These are phyloP conservation scores for Calameuta filiformis DNA, from an alignment of 2,888 invertebrate genomes.

Conservation along the genomic window DNA sequence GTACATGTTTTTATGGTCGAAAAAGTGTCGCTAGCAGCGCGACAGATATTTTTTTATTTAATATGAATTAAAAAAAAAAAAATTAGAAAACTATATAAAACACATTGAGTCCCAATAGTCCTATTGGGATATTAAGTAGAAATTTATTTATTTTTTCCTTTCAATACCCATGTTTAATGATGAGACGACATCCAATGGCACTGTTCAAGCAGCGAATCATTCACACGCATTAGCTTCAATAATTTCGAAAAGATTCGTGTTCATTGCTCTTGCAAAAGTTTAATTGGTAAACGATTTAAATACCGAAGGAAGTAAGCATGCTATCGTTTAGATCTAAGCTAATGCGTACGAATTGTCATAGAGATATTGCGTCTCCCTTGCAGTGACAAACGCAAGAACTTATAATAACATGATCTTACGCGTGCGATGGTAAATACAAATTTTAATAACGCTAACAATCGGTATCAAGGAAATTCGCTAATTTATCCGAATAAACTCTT, in stretches of 20 bases:
- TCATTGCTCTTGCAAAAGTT: background rate
- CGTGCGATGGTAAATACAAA: constrained; percentile 16
- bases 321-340: too few species aligned
- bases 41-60: too few species aligned
- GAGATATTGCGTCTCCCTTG: background rate
- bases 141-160: background rate
- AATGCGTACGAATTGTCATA: background rate
- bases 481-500: constrained; percentile 7
- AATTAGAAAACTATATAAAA: background rate
- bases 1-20: too few species aligned
- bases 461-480: constrained; percentile 9
- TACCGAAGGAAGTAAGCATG: background rate
- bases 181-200: background rate
- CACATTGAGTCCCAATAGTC: background rate
- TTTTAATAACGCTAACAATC: constrained; percentile 18
- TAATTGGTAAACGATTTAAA: background rate
- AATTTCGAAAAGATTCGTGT: background rate
- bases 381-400: background rate
- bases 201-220: background rate
- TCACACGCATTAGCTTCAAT: background rate
- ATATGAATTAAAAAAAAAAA: too few species aligned
- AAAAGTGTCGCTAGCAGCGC: too few species aligned
- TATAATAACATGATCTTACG: constrained; percentile 5
- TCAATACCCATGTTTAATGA: background rate
- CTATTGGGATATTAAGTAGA: background rate